Evolutionary conservation across 2,888 invertebrate genomes (phyloP).

Genomic region (Drosophila multiciliata): DNA sequence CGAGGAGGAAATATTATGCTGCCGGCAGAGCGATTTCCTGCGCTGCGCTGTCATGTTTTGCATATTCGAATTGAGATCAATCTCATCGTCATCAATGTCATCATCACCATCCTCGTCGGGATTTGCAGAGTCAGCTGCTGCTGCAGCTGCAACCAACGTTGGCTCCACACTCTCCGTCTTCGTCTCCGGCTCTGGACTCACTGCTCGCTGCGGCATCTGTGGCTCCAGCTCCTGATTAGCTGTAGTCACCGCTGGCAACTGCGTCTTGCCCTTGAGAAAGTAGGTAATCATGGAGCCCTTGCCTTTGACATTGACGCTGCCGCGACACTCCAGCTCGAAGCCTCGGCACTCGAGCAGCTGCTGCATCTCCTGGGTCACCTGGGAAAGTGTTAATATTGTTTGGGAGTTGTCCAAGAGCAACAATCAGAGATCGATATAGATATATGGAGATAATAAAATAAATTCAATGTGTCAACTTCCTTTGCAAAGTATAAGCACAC

Average conservation of each 20-base stretch:
- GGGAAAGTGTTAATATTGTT: conserved; percentile 41
- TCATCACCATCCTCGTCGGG: conserved; percentile 59
- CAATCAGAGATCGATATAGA: neutral
- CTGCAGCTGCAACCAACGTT: neutral
- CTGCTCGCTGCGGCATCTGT: neutral
- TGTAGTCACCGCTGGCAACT: conserved; percentile 16
- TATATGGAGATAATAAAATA: conserved; percentile 48
- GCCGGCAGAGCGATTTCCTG: conserved; percentile 84
- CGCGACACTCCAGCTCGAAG: conserved; percentile 93
- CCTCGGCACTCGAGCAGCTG: conserved; percentile 92
- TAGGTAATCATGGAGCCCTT: conserved; percentile 98
- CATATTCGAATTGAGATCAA: conserved; percentile 83
- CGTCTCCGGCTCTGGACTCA: conserved; percentile 3
- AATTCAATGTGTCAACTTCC: conserved; percentile 73
- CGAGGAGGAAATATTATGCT: conserved; percentile 84
- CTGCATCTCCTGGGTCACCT: conserved; percentile 95
- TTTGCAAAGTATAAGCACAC: conserved; percentile 36
- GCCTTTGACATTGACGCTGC: conserved; percentile 95
- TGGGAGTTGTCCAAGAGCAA: neutral
- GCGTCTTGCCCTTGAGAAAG: conserved; percentile 86
- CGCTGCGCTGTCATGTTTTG: conserved; percentile 83
- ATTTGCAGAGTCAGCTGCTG: neutral
- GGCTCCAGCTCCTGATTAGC: conserved; percentile 18
- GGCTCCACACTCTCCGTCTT: neutral
- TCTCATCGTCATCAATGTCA: conserved; percentile 80